phyloP scores from a whole-genome alignment of 2,888 invertebrate genomes.

The Tipula lateralis region DNA sequence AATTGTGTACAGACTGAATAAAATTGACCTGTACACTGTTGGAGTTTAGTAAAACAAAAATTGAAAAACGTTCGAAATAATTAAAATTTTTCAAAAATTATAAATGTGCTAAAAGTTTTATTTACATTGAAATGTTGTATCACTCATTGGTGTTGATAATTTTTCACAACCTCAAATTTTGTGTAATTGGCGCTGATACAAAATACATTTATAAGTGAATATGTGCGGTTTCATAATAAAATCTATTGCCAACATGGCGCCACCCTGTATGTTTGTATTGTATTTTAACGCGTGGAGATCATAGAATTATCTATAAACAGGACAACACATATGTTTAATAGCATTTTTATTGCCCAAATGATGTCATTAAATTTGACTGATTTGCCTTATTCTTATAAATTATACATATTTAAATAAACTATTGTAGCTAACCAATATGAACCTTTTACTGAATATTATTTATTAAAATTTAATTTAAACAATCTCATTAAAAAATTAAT shows the following conservation, averaged over 20 bases:
- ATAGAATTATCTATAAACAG: background rate
- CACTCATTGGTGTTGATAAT: background rate
- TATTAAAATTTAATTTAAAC: too few species aligned
- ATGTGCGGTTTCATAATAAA: background rate
- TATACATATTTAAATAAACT: background rate
- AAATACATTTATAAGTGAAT: background rate
- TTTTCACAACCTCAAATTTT: background rate
- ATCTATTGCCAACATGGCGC: background rate
- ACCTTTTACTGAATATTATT: too few species aligned
- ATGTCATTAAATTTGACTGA: background rate
- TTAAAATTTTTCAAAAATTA: background rate
- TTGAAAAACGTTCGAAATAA: background rate
- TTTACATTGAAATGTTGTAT: background rate
- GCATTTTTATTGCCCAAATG: background rate
- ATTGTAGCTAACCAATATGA: too few species aligned
- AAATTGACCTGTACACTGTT: background rate
- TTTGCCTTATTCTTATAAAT: too few species aligned
- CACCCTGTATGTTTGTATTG: background rate
- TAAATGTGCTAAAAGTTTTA: background rate
- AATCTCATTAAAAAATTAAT: too few species aligned
- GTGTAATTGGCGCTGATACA: background rate
- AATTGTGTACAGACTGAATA: background rate
- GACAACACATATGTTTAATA: too few species aligned
- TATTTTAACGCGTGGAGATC: background rate
- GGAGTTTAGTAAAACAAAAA: background rate